Evolutionary conservation across 2,888 invertebrate genomes (phyloP).

Genomic region (Philereme vetulata): DNA sequence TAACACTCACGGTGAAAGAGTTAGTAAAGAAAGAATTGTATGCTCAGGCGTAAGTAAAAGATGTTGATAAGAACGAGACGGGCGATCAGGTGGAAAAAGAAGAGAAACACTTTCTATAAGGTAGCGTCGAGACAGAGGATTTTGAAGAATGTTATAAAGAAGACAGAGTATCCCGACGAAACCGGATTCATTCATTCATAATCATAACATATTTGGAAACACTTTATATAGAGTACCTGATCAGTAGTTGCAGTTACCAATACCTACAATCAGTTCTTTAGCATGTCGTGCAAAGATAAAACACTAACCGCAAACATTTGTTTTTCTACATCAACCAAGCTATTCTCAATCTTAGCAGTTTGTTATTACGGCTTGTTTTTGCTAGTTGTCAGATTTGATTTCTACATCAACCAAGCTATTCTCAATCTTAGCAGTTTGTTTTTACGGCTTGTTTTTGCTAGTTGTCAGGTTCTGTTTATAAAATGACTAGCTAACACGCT

Average conservation of each 20-base stretch:
- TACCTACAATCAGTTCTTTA: background rate
- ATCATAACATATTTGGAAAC: background rate
- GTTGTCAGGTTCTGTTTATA: conserved; percentile 1
- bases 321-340: background rate
- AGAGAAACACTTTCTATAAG: too few species aligned
- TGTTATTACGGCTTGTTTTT: background rate
- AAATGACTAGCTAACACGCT: too few species aligned
- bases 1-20: too few species aligned
- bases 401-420: background rate
- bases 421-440: background rate
- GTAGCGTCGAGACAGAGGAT: too few species aligned
- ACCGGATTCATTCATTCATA: too few species aligned
- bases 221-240: background rate
- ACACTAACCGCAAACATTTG: conserved; percentile 3
- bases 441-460: background rate
- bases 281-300: background rate
- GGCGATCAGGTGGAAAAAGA: too few species aligned
- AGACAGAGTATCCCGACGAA: too few species aligned
- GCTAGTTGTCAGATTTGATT: too few species aligned
- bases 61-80: too few species aligned
- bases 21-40: too few species aligned
- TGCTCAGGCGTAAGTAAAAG: too few species aligned
- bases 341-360: background rate
- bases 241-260: background rate
- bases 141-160: too few species aligned